A percentile compares a stretch with the other conserved stretches of the same genome.
Evolutionary conservation across 2,888 invertebrate species (phyloP).

Genomic region (Andrena haemorrhoa): DNA sequence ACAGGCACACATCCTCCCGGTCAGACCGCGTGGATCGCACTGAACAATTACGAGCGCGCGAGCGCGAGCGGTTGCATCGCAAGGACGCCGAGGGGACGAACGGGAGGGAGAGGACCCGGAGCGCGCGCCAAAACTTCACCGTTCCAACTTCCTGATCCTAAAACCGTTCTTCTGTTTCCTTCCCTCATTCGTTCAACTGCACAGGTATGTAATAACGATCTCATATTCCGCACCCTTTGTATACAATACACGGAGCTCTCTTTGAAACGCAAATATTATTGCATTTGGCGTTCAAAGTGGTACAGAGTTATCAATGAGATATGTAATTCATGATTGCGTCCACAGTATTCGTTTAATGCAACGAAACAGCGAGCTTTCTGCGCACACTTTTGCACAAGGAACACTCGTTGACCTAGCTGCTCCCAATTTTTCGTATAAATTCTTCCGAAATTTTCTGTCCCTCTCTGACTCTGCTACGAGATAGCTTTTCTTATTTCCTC

Average conservation of each 20-base stretch:
- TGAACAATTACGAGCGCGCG: conserved; percentile 34
- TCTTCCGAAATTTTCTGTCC: not conserved
- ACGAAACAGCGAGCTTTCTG: no score
- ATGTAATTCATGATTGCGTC: no score
- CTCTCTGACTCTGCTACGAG: not conserved
- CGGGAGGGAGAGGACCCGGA: conserved; percentile 34
- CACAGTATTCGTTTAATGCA: no score
- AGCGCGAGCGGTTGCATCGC: conserved; percentile 21
- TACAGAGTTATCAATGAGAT: no score
- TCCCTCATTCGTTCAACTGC: not conserved
- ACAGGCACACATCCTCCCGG: conserved; percentile 49
- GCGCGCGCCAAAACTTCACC: conserved; percentile 46
- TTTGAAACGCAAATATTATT: not conserved
- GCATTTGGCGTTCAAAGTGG: no score
- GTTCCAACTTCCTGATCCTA: not conserved
- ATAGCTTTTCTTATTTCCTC: not conserved
- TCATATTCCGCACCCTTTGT: not conserved
- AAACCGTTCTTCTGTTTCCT: not conserved
- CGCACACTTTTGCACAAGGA: no score
- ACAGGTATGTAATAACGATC: conserved; percentile 11
- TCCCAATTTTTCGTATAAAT: not conserved
- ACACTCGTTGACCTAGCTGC: not conserved
- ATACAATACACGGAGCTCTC: not conserved
- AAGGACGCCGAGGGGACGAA: not conserved
- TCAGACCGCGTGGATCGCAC: conserved; percentile 63